phyloP scores from a whole-genome alignment of 1,140 invertebrate species.

The Lepidostoma basale region DNA sequence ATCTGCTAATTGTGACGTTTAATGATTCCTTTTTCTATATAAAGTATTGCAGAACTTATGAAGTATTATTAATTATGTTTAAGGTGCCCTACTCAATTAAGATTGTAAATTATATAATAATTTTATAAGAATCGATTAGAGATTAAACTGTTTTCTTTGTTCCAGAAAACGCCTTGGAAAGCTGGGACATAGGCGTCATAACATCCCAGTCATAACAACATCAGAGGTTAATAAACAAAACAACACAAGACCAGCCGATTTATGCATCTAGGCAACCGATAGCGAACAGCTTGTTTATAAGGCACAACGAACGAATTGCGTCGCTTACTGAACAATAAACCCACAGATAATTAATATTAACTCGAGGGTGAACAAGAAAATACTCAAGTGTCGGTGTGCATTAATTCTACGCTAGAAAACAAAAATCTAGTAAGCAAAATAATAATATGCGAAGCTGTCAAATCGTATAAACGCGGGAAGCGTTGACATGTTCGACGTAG shows the following conservation, averaged over 20 bases:
- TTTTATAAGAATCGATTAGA: too few relatives aligned
- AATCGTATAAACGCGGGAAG: slow-evolving; percentile 29
- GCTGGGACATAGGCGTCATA: not conserved
- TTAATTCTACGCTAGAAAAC: slow-evolving; percentile 15
- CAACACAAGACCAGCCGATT: too few relatives aligned
- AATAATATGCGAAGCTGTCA: slow-evolving; percentile 33
- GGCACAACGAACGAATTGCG: slow-evolving; percentile 8
- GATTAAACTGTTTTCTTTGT: slow-evolving; percentile 17
- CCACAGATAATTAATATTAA: slow-evolving; percentile 6
- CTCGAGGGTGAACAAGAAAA: slow-evolving; percentile 23
- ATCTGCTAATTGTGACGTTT: too few relatives aligned
- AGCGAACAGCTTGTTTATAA: slow-evolving; percentile 2
- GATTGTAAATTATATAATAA: too few relatives aligned
- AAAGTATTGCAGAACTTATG: too few relatives aligned
- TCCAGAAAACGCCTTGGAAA: slow-evolving; percentile 17
- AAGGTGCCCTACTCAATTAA: too few relatives aligned
- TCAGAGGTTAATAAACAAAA: slow-evolving; percentile 28
- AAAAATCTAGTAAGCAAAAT: slow-evolving; percentile 9
- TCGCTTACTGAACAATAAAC: not conserved
- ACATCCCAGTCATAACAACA: slow-evolving; percentile 26
- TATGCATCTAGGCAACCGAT: not conserved
- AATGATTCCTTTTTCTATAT: too few relatives aligned
- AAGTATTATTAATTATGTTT: too few relatives aligned
- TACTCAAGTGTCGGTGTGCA: slow-evolving; percentile 12
- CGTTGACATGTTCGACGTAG: slow-evolving; percentile 18